These are phyloP conservation scores for Trachelus troglodyta DNA, from an alignment of 2,888 invertebrate species.

Conservation along the genomic window DNA sequence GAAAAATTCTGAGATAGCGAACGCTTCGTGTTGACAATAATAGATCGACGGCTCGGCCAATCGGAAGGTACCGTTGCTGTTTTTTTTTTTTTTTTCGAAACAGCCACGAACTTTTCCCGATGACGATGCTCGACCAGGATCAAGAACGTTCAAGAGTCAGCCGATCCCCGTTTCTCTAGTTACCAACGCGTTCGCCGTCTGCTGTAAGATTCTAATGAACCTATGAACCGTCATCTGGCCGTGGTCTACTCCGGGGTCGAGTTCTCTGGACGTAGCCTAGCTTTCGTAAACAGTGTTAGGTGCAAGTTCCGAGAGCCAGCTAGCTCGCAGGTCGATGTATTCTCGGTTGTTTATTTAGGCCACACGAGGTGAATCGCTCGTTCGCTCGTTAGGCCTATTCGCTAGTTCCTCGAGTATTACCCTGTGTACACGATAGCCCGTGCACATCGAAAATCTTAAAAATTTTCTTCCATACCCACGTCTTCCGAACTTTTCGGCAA, in stretches of 20 bases:
- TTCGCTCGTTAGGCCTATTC: slow-evolving; percentile 29
- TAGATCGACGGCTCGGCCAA: not conserved
- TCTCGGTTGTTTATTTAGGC: slow-evolving; percentile 67
- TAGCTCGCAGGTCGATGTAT: slow-evolving; percentile 63
- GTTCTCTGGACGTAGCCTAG: not conserved
- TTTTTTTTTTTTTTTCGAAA: not conserved
- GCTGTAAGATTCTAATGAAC: not conserved
- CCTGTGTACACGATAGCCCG: not conserved
- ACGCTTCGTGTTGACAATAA: slow-evolving; percentile 20
- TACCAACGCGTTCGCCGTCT: not conserved
- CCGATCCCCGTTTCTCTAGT: not conserved
- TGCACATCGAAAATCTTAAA: not conserved
- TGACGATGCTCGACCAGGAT: not conserved
- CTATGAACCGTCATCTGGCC: not conserved
- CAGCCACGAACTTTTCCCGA: not conserved
- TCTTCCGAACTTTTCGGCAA: not conserved
- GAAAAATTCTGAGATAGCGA: slow-evolving; percentile 60
- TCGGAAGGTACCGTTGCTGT: not conserved
- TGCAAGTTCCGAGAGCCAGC: slow-evolving; percentile 35
- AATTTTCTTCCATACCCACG: not conserved
- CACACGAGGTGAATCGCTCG: slow-evolving; percentile 63
- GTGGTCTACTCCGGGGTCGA: not conserved
- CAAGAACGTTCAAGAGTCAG: not conserved
- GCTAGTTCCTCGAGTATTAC: not conserved
- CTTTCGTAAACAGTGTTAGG: slow-evolving; percentile 11